phyloP scores from a whole-genome alignment of 2,797 vertebrate genomes.

The Cynodonichthys magdalenae region DNA sequence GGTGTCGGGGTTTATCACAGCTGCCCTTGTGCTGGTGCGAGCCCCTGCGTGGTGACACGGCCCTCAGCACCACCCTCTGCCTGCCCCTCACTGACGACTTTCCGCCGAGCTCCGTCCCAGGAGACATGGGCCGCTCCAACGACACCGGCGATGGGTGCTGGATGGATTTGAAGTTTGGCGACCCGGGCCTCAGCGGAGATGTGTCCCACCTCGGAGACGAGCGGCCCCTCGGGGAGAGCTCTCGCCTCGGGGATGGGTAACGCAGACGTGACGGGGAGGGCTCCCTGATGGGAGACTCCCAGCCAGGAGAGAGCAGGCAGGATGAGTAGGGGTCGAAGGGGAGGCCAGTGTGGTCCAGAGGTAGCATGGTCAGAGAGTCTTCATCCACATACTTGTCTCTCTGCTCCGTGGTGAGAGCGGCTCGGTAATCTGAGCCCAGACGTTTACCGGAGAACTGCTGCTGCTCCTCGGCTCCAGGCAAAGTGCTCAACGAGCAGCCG shows the following conservation, averaged over 20 bases:
- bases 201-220: conserved; percentile 89
- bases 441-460: conserved; percentile 80
- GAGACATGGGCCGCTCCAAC: conserved; percentile 84
- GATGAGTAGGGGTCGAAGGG: conserved; percentile 91
- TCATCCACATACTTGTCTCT: conserved; percentile 86
- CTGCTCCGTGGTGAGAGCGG: conserved; percentile 59
- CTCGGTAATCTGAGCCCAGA: conserved; percentile 65
- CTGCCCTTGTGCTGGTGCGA: conserved; percentile 87
- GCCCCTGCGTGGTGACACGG: conserved; percentile 91
- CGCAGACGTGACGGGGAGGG: conserved; percentile 89
- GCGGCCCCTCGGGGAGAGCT: conserved; percentile 90
- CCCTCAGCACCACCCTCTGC: conserved; percentile 89
- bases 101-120: conserved; percentile 83
- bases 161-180: conserved; percentile 81
- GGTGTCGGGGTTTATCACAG: conserved; percentile 77
- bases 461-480: conserved; percentile 85
- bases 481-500: conserved; percentile 74
- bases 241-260: conserved; percentile 91
- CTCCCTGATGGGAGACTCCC: conserved; percentile 92
- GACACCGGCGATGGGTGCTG: conserved; percentile 77
- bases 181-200: conserved; percentile 88
- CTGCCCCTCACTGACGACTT: conserved; percentile 89
- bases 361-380: conserved; percentile 83
- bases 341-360: conserved; percentile 88
- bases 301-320: conserved; percentile 91